These are phyloP conservation scores for Argya squamiceps DNA, from an alignment of 2,797 vertebrate species.

Conservation along the genomic window DNA sequence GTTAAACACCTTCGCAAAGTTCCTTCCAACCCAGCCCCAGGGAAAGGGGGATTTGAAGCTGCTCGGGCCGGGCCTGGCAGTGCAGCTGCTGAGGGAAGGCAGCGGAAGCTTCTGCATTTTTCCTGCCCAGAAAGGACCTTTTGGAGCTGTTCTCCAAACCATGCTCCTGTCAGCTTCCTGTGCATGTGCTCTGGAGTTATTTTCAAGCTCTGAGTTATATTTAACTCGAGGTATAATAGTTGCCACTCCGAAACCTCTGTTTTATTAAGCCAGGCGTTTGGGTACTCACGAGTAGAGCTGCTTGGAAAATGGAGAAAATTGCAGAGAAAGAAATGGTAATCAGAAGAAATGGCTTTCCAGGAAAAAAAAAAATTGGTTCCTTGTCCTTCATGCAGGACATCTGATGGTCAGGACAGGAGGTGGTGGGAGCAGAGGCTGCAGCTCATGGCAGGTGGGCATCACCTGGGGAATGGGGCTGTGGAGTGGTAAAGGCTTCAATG, in stretches of 20 bases:
- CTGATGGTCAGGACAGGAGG: background rate
- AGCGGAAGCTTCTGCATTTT: background rate
- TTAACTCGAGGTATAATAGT: slow-evolving; percentile 60
- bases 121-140: background rate
- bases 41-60: background rate
- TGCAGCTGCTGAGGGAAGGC: background rate
- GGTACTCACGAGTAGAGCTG: slow-evolving; percentile 6
- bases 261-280: slow-evolving; percentile 52
- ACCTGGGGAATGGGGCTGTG: too few relatives aligned
- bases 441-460: fast-evolving
- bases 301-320: background rate
- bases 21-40: background rate
- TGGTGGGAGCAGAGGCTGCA: background rate
- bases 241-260: slow-evolving; percentile 46
- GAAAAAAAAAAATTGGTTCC: background rate
- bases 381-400: background rate
- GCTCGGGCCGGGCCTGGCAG: background rate
- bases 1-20: slow-evolving; percentile 49
- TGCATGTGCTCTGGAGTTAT: background rate
- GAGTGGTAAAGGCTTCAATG: background rate
- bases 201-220: slow-evolving; percentile 44
- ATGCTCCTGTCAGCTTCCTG: background rate
- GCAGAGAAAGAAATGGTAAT: background rate
- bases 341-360: too few relatives aligned
- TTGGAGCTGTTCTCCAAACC: background rate